A percentile compares a stretch with the other conserved stretches of the same genome.
phyloP scores from a whole-genome alignment of 2,797 vertebrate genomes.

The Telmatherina bonti region DNA sequence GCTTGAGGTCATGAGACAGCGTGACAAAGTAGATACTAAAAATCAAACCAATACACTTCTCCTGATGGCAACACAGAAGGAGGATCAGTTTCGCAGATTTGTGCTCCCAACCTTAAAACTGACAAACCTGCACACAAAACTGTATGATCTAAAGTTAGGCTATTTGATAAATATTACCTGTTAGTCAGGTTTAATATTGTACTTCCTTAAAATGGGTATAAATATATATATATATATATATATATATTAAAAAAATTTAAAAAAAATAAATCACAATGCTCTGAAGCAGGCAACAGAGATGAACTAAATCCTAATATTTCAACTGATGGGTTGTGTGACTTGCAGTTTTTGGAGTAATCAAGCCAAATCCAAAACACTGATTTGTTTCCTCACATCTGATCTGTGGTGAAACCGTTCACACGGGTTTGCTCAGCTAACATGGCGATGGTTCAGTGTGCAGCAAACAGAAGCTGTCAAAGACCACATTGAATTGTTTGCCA shows the following conservation, averaged over 20 bases:
- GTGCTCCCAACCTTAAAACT: not conserved
- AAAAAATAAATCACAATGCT: not conserved
- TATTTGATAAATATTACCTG: not conserved
- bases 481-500: constrained; percentile 45
- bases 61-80: not conserved
- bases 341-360: constrained; percentile 12
- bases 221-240: no score
- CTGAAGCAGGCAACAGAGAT: not conserved
- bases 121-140: not conserved
- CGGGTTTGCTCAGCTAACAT: constrained; percentile 31
- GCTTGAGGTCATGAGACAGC: constrained; percentile 2
- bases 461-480: constrained; percentile 47
- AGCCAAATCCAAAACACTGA: constrained; percentile 30
- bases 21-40: not conserved
- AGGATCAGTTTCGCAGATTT: not conserved
- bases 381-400: constrained; percentile 43
- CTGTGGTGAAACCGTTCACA: constrained; percentile 33
- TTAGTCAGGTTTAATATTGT: not conserved
- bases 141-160: not conserved
- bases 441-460: constrained; percentile 37
- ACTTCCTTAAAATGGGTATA: not conserved
- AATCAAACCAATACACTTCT: not conserved
- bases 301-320: not conserved
- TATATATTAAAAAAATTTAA: no score
- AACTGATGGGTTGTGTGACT: constrained; percentile 8